Evolutionary conservation across 2,888 invertebrate genomes (phyloP).

Genomic region (Mythimna impura): DNA sequence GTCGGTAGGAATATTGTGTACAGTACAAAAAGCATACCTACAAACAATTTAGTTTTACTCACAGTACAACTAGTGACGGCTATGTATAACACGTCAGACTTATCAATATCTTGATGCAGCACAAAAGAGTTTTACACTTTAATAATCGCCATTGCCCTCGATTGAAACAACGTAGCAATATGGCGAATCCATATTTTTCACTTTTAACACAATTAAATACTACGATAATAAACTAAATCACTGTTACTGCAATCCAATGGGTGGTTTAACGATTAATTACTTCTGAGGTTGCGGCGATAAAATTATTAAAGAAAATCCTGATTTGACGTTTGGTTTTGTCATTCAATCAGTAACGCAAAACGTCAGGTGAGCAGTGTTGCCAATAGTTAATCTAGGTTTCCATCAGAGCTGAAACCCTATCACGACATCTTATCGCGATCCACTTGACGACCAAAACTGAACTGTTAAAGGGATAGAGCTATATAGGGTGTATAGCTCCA

Average conservation of each 20-base stretch:
- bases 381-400: too few species aligned
- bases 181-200: constrained; percentile 32
- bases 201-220: constrained; percentile 16
- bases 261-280: constrained; percentile 27
- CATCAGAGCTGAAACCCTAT: too few species aligned
- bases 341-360: constrained; percentile 30
- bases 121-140: constrained; percentile 65
- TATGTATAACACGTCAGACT: constrained; percentile 74
- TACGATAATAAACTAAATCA: constrained; percentile 26
- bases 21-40: constrained; percentile 2
- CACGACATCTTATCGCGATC: too few species aligned
- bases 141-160: constrained; percentile 69
- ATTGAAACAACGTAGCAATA: constrained; percentile 60
- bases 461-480: too few species aligned
- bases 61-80: constrained; percentile 58
- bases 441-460: too few species aligned
- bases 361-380: constrained; percentile 29
- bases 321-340: constrained; percentile 55
- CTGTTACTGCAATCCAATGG: background rate
- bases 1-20: background rate
- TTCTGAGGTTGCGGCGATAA: constrained; percentile 39
- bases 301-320: constrained; percentile 28
- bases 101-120: constrained; percentile 61
- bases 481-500: too few species aligned
- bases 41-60: constrained; percentile 42